Percentiles rank a stretch among this genome's conserved stretches.
These are phyloP conservation scores for Otis tarda DNA, from an alignment of 2,113 vertebrate genomes.

Conservation along the genomic window DNA sequence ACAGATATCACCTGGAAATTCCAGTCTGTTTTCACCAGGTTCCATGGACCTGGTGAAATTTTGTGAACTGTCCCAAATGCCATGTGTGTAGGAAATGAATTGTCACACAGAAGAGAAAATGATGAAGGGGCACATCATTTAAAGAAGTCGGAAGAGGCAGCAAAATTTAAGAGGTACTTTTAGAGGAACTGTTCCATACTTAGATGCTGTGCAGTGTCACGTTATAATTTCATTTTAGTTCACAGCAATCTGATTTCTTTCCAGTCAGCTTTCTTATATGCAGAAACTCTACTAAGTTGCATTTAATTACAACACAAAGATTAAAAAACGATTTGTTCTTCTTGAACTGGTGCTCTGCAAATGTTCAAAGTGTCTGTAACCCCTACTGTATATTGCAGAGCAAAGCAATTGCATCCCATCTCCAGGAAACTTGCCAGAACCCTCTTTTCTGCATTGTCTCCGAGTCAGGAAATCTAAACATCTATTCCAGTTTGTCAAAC, in stretches of 20 bases:
- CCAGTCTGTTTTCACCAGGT: not conserved
- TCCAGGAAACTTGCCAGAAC: conserved; percentile 59
- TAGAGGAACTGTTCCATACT: not conserved
- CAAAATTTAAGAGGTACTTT: not conserved
- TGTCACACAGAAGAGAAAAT: not conserved
- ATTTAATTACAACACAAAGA: conserved; percentile 29
- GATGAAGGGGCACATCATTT: not conserved
- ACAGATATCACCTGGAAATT: not conserved
- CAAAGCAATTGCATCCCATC: conserved; percentile 41
- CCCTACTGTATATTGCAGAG: not conserved
- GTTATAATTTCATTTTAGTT: not conserved
- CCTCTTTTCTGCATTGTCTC: conserved; percentile 65
- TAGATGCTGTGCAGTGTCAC: not conserved
- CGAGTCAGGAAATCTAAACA: conserved; percentile 68
- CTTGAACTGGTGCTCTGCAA: conserved; percentile 21
- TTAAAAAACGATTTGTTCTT: conserved; percentile 46
- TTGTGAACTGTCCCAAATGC: not conserved
- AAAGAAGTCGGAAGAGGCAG: not conserved
- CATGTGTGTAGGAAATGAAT: not conserved
- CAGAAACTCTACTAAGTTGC: not conserved
- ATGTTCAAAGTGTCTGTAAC: conserved; percentile 49
- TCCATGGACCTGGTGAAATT: not conserved
- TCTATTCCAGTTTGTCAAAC: conserved; percentile 65
- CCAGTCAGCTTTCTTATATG: not conserved
- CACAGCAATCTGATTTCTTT: not conserved